These are phyloP conservation scores for Doryteuthis pealeii DNA, from an alignment of 1,140 invertebrate species.

Conservation along the genomic window DNA sequence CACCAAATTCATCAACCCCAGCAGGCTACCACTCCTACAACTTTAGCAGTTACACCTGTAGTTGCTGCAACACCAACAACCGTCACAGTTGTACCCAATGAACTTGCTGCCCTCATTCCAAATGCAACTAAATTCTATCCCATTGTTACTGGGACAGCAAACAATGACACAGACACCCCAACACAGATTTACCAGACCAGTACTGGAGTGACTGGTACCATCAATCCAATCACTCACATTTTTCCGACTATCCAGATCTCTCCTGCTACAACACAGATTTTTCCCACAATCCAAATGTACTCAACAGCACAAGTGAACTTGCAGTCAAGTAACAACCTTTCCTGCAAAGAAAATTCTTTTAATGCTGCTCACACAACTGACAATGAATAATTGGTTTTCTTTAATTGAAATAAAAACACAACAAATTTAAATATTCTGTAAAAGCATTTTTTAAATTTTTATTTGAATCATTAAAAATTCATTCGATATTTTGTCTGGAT, in stretches of 20 bases:
- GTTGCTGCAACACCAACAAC: background rate
- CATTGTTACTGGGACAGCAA: background rate
- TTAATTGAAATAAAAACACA: too few species aligned
- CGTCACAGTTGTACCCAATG: background rate
- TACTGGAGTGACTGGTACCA: background rate
- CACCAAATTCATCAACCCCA: too few species aligned
- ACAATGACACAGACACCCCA: background rate
- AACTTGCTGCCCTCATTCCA: background rate
- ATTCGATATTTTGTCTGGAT: too few species aligned
- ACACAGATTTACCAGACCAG: background rate
- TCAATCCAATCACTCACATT: background rate
- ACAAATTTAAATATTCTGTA: too few species aligned
- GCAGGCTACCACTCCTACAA: background rate
- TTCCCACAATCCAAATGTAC: too few species aligned
- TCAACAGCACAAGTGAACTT: background rate
- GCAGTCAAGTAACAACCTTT: too few species aligned
- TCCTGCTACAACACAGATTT: background rate
- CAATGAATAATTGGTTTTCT: too few species aligned
- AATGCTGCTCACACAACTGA: too few species aligned
- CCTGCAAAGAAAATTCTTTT: too few species aligned
- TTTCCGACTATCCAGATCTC: background rate
- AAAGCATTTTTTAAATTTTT: too few species aligned
- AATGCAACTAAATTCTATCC: background rate
- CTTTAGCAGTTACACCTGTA: background rate
- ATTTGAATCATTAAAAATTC: too few species aligned